Conservation (phyloP, 2,888 invertebrate species). For the Amorpha juglandis region DNA sequence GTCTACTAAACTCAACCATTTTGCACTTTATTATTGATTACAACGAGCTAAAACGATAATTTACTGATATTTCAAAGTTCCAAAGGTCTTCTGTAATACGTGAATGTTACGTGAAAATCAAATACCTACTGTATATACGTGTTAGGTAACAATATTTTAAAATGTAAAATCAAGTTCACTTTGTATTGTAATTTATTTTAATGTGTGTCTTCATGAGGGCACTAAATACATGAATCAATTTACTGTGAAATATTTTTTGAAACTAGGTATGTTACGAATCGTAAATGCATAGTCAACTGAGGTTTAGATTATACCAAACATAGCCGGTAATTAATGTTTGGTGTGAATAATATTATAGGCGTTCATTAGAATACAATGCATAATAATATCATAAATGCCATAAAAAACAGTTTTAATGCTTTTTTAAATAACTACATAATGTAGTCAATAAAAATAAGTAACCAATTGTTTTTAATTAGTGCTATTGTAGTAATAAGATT, state of each 20-base stretch:
- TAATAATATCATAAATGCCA: too few relatives aligned
- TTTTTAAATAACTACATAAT: too few relatives aligned
- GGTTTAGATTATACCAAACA: too few relatives aligned
- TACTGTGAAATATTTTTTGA: neutral
- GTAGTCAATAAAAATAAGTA: too few relatives aligned
- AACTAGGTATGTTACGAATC: neutral
- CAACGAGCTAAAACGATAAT: too few relatives aligned
- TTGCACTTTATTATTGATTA: conserved; percentile 30
- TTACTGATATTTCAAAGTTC: neutral
- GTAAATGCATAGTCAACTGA: neutral
- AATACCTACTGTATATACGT: neutral
- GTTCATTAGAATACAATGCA: too few relatives aligned
- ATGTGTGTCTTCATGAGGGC: neutral
- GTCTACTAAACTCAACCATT: conserved; percentile 76
- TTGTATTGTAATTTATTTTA: conserved; percentile 19
- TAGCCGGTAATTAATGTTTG: too few relatives aligned
- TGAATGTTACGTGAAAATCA: neutral
- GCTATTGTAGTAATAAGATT: too few relatives aligned
- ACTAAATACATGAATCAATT: neutral
- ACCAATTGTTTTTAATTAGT: too few relatives aligned
- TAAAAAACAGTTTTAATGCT: too few relatives aligned
- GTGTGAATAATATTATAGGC: too few relatives aligned
- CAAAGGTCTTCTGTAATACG: neutral
- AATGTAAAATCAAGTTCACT: conserved; percentile 8
- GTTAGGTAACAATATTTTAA: neutral